Percentiles rank a stretch among this genome's conserved stretches.
phyloP scores from a whole-genome alignment of 1,140 invertebrate genomes.

The Caenorhabditis tropicalis region DNA sequence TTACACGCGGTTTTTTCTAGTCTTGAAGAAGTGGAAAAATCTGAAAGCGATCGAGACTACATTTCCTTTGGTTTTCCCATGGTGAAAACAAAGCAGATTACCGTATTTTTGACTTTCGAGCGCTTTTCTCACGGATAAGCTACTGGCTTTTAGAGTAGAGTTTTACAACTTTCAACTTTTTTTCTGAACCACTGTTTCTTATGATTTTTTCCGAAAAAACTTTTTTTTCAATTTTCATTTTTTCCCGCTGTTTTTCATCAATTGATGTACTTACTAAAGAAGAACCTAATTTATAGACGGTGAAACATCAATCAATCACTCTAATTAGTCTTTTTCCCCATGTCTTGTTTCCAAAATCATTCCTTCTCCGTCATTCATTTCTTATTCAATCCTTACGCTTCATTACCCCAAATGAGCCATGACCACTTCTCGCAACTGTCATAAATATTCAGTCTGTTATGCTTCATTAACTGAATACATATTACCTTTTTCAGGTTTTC shows the following conservation, averaged over 20 bases:
- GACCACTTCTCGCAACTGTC: not conserved
- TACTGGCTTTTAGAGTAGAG: not conserved
- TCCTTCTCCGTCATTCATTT: conserved; percentile 10
- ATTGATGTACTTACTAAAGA: too few species aligned
- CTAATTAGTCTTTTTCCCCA: conserved; percentile 2
- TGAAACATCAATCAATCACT: conserved; percentile 30
- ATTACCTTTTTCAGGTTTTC: not conserved
- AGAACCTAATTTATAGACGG: too few species aligned
- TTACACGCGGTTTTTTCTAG: not conserved
- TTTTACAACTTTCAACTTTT: too few species aligned
- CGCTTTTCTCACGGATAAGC: not conserved
- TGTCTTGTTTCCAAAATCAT: not conserved
- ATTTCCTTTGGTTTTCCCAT: not conserved
- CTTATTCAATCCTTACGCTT: conserved; percentile 38
- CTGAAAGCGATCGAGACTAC: conserved; percentile 23
- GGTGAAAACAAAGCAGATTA: not conserved
- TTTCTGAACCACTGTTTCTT: too few species aligned
- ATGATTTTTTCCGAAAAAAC: not conserved
- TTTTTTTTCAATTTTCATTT: not conserved
- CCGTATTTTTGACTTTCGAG: not conserved
- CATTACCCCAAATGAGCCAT: conserved; percentile 29
- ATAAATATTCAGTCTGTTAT: conserved; percentile 28
- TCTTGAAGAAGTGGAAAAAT: not conserved
- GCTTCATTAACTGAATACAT: not conserved
- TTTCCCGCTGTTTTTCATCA: not conserved